Conservation (phyloP, 2,888 invertebrate species). For the Tuta absoluta region DNA sequence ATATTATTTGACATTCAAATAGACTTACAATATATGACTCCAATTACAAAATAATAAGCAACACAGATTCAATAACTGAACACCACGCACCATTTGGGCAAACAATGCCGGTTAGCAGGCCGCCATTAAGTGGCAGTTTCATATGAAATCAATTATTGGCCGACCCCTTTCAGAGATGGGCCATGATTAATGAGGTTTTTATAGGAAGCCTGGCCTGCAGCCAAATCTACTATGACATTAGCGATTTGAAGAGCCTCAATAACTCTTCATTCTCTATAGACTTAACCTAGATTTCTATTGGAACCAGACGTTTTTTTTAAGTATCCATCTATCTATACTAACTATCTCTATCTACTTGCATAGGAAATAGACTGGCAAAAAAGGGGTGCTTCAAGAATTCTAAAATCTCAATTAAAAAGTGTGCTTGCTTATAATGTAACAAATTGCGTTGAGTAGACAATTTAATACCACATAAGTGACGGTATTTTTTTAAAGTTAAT, state of each 20-base stretch:
- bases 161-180: conserved; percentile 39
- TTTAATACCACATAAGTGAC: too few relatives aligned
- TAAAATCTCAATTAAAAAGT: too few relatives aligned
- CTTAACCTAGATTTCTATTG: conserved; percentile 24
- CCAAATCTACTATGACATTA: conserved; percentile 62
- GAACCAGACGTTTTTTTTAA: conserved; percentile 13
- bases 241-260: conserved; percentile 47
- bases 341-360: too few relatives aligned
- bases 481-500: too few relatives aligned
- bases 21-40: too few relatives aligned
- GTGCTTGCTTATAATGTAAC: too few relatives aligned
- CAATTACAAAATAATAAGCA: too few relatives aligned
- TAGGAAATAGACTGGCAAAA: too few relatives aligned
- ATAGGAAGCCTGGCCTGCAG: conserved; percentile 45
- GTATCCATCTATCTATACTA: not conserved
- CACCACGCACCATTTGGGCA: not conserved
- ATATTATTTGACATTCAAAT: too few relatives aligned
- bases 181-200: conserved; percentile 63
- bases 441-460: too few relatives aligned
- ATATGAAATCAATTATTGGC: conserved; percentile 55
- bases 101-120: not conserved
- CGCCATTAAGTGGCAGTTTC: conserved; percentile 31
- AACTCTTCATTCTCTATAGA: conserved; percentile 33
- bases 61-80: too few relatives aligned
- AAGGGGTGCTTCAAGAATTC: too few relatives aligned